phyloP scores from a whole-genome alignment of 2,888 invertebrate species.

The Eumacrocentrus americanus region DNA sequence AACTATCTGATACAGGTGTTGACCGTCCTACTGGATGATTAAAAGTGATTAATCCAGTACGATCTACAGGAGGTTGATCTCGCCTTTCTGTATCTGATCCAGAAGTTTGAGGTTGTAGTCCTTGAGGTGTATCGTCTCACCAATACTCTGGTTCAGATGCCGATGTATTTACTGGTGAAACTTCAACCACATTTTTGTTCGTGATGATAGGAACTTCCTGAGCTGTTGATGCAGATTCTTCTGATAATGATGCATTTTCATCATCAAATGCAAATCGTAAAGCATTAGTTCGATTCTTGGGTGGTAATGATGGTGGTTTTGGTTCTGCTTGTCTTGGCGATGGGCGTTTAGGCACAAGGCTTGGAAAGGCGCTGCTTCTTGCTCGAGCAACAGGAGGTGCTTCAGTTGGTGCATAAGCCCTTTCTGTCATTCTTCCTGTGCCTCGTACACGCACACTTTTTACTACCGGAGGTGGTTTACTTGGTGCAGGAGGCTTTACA shows the following conservation, averaged over 20 bases:
- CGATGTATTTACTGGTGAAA: background rate
- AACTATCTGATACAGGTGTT: background rate
- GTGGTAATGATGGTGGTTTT: background rate
- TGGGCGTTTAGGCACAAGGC: too few species aligned
- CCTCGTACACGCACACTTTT: background rate
- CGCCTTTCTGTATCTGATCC: background rate
- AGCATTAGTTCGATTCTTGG: background rate
- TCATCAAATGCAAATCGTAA: background rate
- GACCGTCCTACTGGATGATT: constrained; percentile 1
- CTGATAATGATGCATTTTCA: background rate
- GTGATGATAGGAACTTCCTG: background rate
- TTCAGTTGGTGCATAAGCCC: background rate
- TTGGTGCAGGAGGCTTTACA: background rate
- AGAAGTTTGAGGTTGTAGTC: background rate
- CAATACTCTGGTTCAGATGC: background rate
- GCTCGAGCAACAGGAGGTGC: background rate
- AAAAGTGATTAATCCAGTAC: background rate
- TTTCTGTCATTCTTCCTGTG: background rate
- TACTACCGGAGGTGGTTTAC: background rate
- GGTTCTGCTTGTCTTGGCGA: too few species aligned
- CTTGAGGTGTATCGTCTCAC: background rate
- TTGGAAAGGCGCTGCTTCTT: constrained; percentile 7
- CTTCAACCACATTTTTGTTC: background rate
- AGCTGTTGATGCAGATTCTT: background rate
- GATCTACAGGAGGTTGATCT: background rate